phyloP scores from a whole-genome alignment of 2,113 vertebrate genomes.

The Pachypanchax playfairii region DNA sequence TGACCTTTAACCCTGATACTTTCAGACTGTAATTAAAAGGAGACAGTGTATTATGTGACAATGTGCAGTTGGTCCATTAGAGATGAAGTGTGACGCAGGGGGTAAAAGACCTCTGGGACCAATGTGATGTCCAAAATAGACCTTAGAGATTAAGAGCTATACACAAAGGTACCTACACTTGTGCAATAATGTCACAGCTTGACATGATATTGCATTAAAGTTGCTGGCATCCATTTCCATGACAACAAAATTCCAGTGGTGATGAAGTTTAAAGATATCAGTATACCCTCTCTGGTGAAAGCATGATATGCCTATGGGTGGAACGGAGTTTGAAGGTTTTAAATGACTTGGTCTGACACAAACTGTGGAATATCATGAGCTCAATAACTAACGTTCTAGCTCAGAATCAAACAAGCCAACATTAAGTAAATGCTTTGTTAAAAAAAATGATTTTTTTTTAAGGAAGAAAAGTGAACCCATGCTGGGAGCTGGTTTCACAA shows the following conservation, averaged over 20 bases:
- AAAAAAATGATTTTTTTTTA: too few relatives aligned
- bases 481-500: too few relatives aligned
- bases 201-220: conserved; percentile 52
- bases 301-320: conserved; percentile 50
- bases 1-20: conserved; percentile 66
- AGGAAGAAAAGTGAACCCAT: too few relatives aligned
- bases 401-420: too few relatives aligned
- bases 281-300: conserved; percentile 26
- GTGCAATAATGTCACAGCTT: conserved; percentile 64
- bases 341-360: conserved; percentile 20
- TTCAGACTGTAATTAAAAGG: conserved; percentile 74
- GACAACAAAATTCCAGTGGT: conserved; percentile 53
- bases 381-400: too few relatives aligned
- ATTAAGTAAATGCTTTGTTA: too few relatives aligned
- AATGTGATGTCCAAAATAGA: conserved; percentile 64
- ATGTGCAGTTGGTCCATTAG: conserved; percentile 65
- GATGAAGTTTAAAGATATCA: conserved; percentile 54
- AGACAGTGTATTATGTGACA: conserved; percentile 69
- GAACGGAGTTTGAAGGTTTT: conserved; percentile 50
- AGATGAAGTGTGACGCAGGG: conserved; percentile 46
- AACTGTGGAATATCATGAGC: conserved; percentile 9
- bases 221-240: conserved; percentile 53
- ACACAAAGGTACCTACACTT: conserved; percentile 48
- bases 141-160: conserved; percentile 54
- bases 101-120: conserved; percentile 51